Evolutionary conservation across 2,113 vertebrate genomes (phyloP).

Genomic region (Gopherus flavomarginatus): DNA sequence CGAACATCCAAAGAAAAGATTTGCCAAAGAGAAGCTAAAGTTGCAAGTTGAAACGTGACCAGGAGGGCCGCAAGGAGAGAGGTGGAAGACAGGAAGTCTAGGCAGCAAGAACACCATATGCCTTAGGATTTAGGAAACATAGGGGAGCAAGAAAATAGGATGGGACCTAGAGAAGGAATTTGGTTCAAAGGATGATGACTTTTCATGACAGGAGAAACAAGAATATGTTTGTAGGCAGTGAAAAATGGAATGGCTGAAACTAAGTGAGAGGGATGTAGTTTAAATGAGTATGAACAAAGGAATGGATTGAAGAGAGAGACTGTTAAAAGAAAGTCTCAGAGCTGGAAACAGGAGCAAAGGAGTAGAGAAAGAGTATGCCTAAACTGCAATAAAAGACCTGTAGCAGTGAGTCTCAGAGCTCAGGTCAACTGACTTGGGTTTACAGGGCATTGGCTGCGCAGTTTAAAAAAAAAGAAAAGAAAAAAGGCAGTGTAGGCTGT

Average conservation of each 20-base stretch:
- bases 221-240: neutral
- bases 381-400: neutral
- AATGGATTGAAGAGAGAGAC: neutral
- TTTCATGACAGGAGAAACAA: neutral
- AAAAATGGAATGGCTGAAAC: neutral
- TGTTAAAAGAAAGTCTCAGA: neutral
- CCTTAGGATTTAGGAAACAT: neutral
- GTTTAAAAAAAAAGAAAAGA: neutral
- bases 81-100: neutral
- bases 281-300: neutral
- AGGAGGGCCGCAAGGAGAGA: neutral
- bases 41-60: neutral
- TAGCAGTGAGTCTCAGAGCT: neutral
- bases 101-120: accelerated
- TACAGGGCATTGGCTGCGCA: neutral
- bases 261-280: too few relatives aligned
- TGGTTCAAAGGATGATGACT: neutral
- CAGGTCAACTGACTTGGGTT: neutral
- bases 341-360: neutral
- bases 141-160: neutral
- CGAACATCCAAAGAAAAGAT: neutral
- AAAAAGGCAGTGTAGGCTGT: neutral
- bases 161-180: neutral
- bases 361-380: neutral
- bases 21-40: neutral